A percentile compares a stretch with the other conserved stretches of the same genome.
Conservation (phyloP, 2,113 vertebrate species). For the Planiliza haematocheilus region DNA sequence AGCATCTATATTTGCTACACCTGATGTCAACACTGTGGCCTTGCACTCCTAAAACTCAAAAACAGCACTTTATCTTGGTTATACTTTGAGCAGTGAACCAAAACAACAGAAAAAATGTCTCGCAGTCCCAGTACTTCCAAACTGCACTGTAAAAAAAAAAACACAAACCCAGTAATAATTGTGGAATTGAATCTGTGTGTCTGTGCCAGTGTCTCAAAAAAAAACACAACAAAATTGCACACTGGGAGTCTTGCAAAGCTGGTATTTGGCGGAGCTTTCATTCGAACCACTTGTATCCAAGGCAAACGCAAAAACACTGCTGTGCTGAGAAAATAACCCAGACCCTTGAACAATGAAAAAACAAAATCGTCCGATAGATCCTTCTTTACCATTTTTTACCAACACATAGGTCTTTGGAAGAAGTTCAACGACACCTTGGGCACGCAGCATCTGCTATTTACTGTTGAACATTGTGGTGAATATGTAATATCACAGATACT, state of each 20-base stretch:
- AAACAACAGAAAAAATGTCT: constrained; percentile 25
- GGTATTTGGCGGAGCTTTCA: constrained; percentile 35
- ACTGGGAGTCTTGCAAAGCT: constrained; percentile 38
- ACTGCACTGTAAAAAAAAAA: constrained; percentile 31
- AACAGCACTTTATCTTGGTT: neutral
- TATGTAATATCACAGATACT: neutral
- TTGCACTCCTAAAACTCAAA: constrained; percentile 11
- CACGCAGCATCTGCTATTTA: neutral
- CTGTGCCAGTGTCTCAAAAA: constrained; percentile 38
- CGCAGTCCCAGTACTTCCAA: constrained; percentile 19
- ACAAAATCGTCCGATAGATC: constrained; percentile 14
- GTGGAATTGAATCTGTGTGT: constrained; percentile 27
- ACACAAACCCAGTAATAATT: constrained; percentile 39
- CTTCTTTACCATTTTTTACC: neutral
- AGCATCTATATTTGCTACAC: neutral
- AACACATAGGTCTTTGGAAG: neutral
- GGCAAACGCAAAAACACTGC: constrained; percentile 26
- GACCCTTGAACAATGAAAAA: constrained; percentile 15
- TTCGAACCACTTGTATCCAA: constrained; percentile 52
- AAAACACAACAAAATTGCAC: constrained; percentile 53
- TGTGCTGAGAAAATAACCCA: constrained; percentile 25
- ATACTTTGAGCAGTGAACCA: neutral
- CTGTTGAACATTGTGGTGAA: constrained; percentile 10
- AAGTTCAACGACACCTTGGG: constrained; percentile 1
- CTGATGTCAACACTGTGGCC: neutral